Base-by-base conservation (phyloP, 2,113 vertebrate species). In the Psilopogon haemacephalus region DNA sequence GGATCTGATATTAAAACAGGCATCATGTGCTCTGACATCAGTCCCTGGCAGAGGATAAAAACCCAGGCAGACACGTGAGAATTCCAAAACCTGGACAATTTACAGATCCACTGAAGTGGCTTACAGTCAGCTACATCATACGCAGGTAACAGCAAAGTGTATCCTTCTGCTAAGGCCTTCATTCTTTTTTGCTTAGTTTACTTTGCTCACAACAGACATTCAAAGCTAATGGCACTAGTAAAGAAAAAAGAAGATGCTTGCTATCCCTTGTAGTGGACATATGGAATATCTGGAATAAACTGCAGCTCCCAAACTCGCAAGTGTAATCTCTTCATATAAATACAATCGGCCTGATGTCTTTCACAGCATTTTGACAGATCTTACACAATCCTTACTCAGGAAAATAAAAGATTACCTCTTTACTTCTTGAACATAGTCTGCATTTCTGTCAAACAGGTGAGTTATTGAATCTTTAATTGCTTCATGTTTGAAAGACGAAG, bases 401-500 rank as follows among this genome's bases (percentile, higher is more conserved):
- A 90, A 93, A 93, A 90, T 0, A 77, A 46, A 44, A 65, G 20
- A 97, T 98, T 98, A 99, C 99, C 98, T 99, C 98, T 99, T 99
- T 44, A 99, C 98, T 97, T 99, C 99, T 96, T 99, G 98, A 44
- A 99, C 98, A 24, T 99, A 99, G 97, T 99, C 99, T 40, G 97
- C 95, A 55, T 99, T 99, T 97, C 99, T 98, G 98, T 99, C 99
- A 46, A 99, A 99, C 84, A 99, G 98, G 87, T 99, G 99, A 93
- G 98, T 99, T 97, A 99, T 97, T 0, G 99, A 99, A 92, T 98
- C 98, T 97, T 98, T 98, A 97, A 99, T 99, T 75, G 99, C 98
- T 91, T 98, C 98, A 17, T 99, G 99, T 97, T 99, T 99, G 98
- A 98, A 99, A 91, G 98, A 98, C 15, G 99, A 99, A 85, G 99